phyloP scores from a whole-genome alignment of 2,113 vertebrate genomes.

The Nyctibius bracteatus region DNA sequence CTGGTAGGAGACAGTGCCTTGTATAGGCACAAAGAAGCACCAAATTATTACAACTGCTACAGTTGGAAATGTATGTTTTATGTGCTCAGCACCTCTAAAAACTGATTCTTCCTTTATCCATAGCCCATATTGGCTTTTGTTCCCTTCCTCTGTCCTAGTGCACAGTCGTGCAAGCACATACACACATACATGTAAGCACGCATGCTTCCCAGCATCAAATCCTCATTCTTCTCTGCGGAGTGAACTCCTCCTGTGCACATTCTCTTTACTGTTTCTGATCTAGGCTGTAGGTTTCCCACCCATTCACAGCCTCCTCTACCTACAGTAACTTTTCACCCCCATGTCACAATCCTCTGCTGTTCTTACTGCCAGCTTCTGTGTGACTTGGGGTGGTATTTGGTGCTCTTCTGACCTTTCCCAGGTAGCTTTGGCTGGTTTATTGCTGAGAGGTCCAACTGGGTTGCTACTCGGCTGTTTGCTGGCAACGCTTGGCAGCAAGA shows the following conservation, averaged over 20 bases:
- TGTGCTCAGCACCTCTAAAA: background rate
- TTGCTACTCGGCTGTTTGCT: background rate
- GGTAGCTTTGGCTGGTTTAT: background rate
- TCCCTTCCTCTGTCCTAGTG: background rate
- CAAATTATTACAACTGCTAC: background rate
- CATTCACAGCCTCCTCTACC: background rate
- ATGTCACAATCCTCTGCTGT: background rate
- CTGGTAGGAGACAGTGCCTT: background rate
- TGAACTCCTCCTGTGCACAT: background rate
- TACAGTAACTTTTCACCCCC: background rate
- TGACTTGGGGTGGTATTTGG: background rate
- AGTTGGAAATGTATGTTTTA: background rate
- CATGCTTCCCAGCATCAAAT: background rate
- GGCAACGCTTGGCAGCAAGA: background rate
- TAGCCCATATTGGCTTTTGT: background rate
- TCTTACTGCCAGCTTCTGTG: background rate
- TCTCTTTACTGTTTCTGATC: background rate
- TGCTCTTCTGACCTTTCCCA: background rate
- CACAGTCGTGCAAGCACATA: no score
- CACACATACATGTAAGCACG: rapidly evolving
- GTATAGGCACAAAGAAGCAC: background rate
- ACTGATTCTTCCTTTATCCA: background rate
- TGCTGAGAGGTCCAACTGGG: background rate
- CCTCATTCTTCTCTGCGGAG: background rate
- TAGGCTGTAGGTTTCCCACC: background rate